These are phyloP conservation scores for Thymelicus lineola DNA, from an alignment of 2,888 invertebrate genomes.

Conservation along the genomic window DNA sequence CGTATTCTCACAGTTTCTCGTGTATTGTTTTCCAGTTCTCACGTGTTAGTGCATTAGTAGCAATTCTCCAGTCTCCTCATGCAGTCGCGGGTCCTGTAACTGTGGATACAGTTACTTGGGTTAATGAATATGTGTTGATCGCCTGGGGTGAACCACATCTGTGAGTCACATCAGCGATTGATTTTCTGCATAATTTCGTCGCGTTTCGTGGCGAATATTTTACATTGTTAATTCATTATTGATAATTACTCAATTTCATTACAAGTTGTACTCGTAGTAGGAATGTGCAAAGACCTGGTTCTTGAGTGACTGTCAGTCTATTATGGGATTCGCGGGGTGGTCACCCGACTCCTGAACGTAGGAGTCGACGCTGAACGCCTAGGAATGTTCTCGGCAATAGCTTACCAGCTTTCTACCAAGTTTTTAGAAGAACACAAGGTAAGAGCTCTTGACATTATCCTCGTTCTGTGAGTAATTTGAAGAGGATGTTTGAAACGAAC, in stretches of 20 bases:
- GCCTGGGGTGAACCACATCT: conserved; percentile 39
- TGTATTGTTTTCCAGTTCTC: conserved; percentile 78
- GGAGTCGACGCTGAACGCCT: conserved; percentile 56
- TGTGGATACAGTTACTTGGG: conserved; percentile 52
- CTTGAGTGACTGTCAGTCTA: conserved; percentile 44
- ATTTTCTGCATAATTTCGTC: conserved; percentile 56
- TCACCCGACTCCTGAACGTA: conserved; percentile 55
- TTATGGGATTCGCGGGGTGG: conserved; percentile 54
- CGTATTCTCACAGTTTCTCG: conserved; percentile 80
- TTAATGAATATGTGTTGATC: conserved; percentile 44
- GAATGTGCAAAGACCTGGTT: not conserved
- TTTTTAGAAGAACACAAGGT: conserved; percentile 78
- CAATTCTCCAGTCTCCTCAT: not conserved
- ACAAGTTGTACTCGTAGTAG: conserved; percentile 17
- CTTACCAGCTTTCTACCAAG: conserved; percentile 75
- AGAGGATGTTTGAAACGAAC: too few relatives aligned
- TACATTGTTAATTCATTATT: not conserved
- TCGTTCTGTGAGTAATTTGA: not conserved
- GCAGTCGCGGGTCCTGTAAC: conserved; percentile 20
- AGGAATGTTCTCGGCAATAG: conserved; percentile 77
- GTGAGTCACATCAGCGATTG: conserved; percentile 62
- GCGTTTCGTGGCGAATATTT: conserved; percentile 39
- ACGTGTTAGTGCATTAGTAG: conserved; percentile 62
- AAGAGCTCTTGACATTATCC: conserved; percentile 5
- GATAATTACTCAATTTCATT: not conserved